Evolutionary conservation across 2,888 invertebrate species (phyloP), one percentile per base, ranked within the genome.

Genomic region (Sesamia inferens): DNA sequence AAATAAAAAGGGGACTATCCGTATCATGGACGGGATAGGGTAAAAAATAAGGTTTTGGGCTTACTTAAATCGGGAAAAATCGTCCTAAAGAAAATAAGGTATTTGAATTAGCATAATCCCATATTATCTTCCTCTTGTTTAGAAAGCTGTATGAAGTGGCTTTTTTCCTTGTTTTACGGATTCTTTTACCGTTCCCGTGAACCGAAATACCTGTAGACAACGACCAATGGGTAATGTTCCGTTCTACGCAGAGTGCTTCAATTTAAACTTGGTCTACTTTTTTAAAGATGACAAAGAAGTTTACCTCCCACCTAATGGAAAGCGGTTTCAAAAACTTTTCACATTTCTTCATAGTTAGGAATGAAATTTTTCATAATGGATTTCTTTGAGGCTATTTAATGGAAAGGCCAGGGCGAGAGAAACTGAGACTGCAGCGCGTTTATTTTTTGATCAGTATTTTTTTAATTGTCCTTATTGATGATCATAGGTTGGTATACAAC

Each of bases 101-200:
- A 68, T 79, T 80, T 48, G 68, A 81, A 89, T 91, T 92, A 88
- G 85, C 90, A 89, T 92, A 91, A 90, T 83, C 87, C 76, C 68
- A 68, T 68, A 85, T 71, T 81, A 77, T 62, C 63, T 77, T 74
- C 63, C 73, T 47, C 72, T 84, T 84, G 72, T 78, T 83, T 76
- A 66, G 72, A 78, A 83, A 87, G 1, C 67, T 73, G 74, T 67
- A 74, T 72, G 62, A 79, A 81, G 72, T 68, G 68, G 74, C 57
- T 68, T 72, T 59, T 75, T 87, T 59, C 47, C 64, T 62, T 16
- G 47, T 31, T 31, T 16, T 54, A 14, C 42, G 24, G 42, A 59
- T 65, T 63, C 63, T 83, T 86, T 71, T 79, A 63, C 70, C 65
- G 68, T 57, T 66, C 6, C 22, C 57, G 14, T 13, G 39, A 22